phyloP scores from a whole-genome alignment of 2,797 vertebrate genomes.

The Etheostoma nigrum region DNA sequence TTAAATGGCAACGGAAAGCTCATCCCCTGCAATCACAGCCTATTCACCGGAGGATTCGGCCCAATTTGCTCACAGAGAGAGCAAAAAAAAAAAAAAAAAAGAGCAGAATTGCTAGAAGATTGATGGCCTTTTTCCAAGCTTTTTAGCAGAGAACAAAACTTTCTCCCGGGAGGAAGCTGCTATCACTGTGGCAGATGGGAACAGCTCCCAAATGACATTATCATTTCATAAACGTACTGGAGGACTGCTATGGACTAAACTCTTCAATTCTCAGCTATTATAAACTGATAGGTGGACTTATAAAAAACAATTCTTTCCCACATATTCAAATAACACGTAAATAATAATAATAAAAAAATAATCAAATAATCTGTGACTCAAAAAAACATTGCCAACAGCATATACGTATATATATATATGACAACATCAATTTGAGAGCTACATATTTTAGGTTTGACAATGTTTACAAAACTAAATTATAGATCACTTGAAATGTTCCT shows the following conservation, averaged over 20 bases:
- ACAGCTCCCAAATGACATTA: conserved; percentile 13
- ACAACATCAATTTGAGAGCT: not conserved
- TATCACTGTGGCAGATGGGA: conserved; percentile 13
- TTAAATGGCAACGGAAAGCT: conserved; percentile 11
- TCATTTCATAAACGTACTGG: conserved; percentile 9
- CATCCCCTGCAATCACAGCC: conserved; percentile 38
- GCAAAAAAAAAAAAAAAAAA: not conserved
- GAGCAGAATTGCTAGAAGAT: conserved; percentile 4
- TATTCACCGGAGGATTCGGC: not conserved
- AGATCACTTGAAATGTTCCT: not conserved
- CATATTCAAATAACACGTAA: not conserved
- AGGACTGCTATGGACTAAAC: not conserved
- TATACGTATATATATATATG: too few species aligned
- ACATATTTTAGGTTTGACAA: not conserved
- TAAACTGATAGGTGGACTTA: not conserved
- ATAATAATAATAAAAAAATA: too few species aligned
- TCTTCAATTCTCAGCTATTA: conserved; percentile 15
- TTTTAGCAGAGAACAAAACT: conserved; percentile 17
- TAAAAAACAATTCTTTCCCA: not conserved
- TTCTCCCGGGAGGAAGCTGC: conserved; percentile 23
- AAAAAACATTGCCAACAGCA: not conserved
- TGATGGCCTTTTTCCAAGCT: conserved; percentile 11
- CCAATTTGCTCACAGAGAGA: not conserved
- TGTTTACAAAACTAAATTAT: not conserved
- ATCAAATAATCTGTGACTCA: not conserved